phyloP scores from a whole-genome alignment of 2,888 invertebrate genomes.

The Herminia tarsipennalis region DNA sequence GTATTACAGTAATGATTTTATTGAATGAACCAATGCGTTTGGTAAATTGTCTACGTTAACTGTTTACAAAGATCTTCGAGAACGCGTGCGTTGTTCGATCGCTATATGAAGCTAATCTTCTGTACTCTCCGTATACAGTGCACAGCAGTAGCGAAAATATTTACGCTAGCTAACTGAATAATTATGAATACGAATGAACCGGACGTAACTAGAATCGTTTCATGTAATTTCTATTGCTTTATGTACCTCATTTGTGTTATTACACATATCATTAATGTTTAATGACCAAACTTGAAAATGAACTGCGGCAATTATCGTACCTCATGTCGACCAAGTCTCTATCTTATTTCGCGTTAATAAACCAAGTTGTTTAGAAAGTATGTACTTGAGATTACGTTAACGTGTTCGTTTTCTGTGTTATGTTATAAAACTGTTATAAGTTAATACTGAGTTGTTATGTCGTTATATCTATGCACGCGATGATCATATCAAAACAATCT shows the following conservation, averaged over 20 bases:
- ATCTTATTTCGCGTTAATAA: conserved; percentile 3
- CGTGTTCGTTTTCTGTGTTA: conserved; percentile 11
- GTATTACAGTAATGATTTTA: too few relatives aligned
- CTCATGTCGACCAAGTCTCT: conserved; percentile 8
- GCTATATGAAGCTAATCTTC: too few relatives aligned
- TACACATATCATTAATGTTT: conserved; percentile 33
- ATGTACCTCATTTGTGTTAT: conserved; percentile 32
- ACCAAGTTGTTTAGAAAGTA: conserved; percentile 21
- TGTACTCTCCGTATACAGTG: too few relatives aligned
- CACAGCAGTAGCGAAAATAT: conserved; percentile 66
- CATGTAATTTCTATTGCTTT: conserved; percentile 44
- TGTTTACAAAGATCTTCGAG: too few relatives aligned
- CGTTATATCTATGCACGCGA: conserved; percentile 8
- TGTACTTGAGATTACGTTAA: conserved; percentile 7
- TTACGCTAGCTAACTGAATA: conserved; percentile 69
- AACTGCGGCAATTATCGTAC: conserved; percentile 16
- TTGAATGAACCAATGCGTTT: too few relatives aligned
- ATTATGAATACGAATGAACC: conserved; percentile 58
- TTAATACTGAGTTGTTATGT: conserved; percentile 14
- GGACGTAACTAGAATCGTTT: conserved; percentile 49
- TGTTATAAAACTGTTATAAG: conserved; percentile 9
- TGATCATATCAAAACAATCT: conserved; percentile 3
- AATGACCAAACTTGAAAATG: conserved; percentile 25
- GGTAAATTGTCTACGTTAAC: too few relatives aligned
- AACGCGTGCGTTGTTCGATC: too few relatives aligned